Conservation (phyloP, 1,140 invertebrate species). For the Ctenoplectra terminalis region DNA sequence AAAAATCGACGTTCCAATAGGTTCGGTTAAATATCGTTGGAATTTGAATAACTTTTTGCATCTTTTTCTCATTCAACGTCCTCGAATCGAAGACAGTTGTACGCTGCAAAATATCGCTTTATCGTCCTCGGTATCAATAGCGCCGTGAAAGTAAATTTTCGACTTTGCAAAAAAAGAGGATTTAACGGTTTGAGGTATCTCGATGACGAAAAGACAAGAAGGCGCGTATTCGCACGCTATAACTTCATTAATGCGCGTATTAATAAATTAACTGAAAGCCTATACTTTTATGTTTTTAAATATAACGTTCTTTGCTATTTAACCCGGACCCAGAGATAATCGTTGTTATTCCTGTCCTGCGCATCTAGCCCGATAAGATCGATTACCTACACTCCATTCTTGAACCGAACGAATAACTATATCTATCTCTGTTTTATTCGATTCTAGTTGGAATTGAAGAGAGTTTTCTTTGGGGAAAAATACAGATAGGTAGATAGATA, state of each 20-base stretch:
- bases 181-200: neutral
- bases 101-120: neutral
- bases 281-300: constrained; percentile 5
- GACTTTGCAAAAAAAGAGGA: neutral
- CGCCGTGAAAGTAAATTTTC: neutral
- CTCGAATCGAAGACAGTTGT: neutral
- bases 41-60: neutral
- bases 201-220: neutral
- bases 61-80: neutral
- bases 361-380: constrained; percentile 36
- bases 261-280: constrained; percentile 53
- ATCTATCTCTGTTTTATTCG: neutral
- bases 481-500: no score
- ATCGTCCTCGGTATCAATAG: neutral
- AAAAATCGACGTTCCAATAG: neutral
- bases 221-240: neutral
- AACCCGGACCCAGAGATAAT: neutral
- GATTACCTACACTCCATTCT: constrained; percentile 35
- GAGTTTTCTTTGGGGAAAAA: neutral
- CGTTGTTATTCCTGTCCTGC: constrained; percentile 24
- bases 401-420: neutral
- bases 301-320: constrained; percentile 13
- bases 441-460: no score
- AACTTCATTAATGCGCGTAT: constrained; percentile 57
- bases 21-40: no score